Conservation (phyloP, 2,113 vertebrate genomes). For the Vulpes vulpes region DNA sequence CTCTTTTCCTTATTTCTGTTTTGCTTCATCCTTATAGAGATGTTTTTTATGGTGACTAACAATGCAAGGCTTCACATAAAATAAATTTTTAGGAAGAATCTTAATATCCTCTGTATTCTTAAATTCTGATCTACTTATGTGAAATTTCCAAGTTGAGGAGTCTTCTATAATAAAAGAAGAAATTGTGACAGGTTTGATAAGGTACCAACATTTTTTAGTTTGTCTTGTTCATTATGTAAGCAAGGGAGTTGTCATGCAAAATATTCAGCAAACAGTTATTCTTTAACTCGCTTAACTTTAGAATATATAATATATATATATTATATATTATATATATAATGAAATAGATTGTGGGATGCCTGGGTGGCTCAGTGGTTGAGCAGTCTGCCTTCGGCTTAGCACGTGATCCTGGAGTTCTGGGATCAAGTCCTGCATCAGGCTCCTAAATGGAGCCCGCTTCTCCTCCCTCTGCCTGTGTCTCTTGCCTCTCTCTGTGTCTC, state of each 20-base stretch:
- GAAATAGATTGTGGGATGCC: no score
- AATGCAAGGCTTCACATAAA: slow-evolving; percentile 8
- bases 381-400: no score
- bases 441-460: no score
- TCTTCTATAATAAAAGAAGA: background rate
- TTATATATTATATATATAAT: no score
- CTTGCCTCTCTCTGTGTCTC: no score
- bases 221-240: slow-evolving; percentile 7
- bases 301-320: background rate
- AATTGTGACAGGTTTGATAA: background rate
- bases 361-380: no score
- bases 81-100: background rate
- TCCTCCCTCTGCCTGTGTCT: no score
- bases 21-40: background rate
- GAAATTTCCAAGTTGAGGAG: background rate
- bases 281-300: background rate
- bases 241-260: background rate
- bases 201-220: background rate
- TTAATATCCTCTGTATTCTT: background rate
- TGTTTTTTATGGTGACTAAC: background rate
- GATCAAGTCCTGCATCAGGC: no score
- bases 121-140: background rate
- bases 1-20: background rate
- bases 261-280: background rate
- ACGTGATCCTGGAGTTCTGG: no score